A percentile compares a stretch with the other conserved stretches of the same genome.
Evolutionary conservation across 2,888 invertebrate genomes (phyloP).

Genomic region (Antheraea yamamai): DNA sequence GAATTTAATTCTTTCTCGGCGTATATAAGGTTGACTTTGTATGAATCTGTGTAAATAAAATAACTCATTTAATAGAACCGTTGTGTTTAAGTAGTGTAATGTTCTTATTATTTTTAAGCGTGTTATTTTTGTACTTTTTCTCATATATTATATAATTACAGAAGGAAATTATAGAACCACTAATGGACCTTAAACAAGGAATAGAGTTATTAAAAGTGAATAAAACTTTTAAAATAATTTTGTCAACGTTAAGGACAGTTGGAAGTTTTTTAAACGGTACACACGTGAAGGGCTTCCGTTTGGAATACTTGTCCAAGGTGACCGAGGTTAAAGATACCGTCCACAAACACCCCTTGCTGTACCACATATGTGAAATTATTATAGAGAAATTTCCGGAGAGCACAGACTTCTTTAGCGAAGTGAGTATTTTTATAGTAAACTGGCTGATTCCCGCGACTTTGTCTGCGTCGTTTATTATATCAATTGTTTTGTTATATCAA

Average conservation of each 20-base stretch:
- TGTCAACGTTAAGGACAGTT: slow-evolving; percentile 95
- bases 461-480: too few relatives aligned
- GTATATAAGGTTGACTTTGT: neutral
- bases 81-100: neutral
- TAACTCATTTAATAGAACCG: neutral
- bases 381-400: slow-evolving; percentile 98
- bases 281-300: slow-evolving; percentile 96
- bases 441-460: too few relatives aligned
- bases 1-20: neutral
- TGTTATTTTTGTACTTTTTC: neutral
- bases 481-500: slow-evolving; percentile 6
- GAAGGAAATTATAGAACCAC: slow-evolving; percentile 98
- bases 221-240: slow-evolving; percentile 96
- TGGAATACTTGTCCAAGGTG: slow-evolving; percentile 98
- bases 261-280: slow-evolving; percentile 98
- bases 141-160: slow-evolving; percentile 40
- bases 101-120: neutral
- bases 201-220: slow-evolving; percentile 95
- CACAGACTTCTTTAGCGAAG: slow-evolving; percentile 98
- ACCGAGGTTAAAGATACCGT: slow-evolving; percentile 99
- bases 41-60: neutral
- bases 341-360: slow-evolving; percentile 98
- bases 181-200: slow-evolving; percentile 99
- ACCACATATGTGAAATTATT: slow-evolving; percentile 98
- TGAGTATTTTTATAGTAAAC: slow-evolving; percentile 55